A percentile compares a stretch with the other conserved stretches of the same genome.
phyloP scores from a whole-genome alignment of 2,888 invertebrate genomes.

The Cyclophora punctaria region DNA sequence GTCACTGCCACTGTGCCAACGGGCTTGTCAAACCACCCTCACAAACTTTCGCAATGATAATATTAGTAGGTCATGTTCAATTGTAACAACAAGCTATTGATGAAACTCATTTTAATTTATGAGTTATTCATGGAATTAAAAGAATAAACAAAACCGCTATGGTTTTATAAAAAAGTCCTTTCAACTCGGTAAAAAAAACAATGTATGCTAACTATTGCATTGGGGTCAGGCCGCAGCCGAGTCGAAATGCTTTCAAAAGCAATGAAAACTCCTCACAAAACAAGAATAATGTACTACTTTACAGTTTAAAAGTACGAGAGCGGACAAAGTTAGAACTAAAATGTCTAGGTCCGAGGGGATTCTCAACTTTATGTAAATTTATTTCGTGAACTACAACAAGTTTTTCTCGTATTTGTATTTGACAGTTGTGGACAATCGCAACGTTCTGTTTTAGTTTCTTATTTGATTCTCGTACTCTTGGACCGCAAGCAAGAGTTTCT shows the following conservation, averaged over 20 bases:
- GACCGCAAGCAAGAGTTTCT: too few species aligned
- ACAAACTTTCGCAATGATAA: too few species aligned
- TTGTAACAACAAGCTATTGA: too few species aligned
- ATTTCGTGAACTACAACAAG: neutral
- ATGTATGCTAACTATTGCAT: neutral
- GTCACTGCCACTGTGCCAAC: too few species aligned
- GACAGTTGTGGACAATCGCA: neutral
- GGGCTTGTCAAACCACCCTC: too few species aligned
- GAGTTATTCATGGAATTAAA: neutral
- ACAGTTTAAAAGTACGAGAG: slow-evolving; percentile 2
- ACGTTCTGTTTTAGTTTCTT: neutral
- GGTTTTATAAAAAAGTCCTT: neutral
- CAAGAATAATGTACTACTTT: slow-evolving; percentile 1
- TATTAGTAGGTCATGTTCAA: too few species aligned
- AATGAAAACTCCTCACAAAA: neutral
- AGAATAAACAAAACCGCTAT: neutral
- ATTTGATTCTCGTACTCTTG: neutral
- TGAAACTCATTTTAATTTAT: too few species aligned
- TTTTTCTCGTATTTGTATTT: slow-evolving; percentile 1
- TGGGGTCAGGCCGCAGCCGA: neutral
- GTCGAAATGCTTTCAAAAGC: neutral
- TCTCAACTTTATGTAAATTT: slow-evolving; percentile 7
- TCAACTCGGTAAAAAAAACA: neutral
- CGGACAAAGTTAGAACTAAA: slow-evolving; percentile 4
- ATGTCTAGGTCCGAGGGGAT: neutral